Evolutionary conservation across 2,888 invertebrate species (phyloP), one percentile per base, ranked within the genome.

Genomic region (Rhabditoides inermis): DNA sequence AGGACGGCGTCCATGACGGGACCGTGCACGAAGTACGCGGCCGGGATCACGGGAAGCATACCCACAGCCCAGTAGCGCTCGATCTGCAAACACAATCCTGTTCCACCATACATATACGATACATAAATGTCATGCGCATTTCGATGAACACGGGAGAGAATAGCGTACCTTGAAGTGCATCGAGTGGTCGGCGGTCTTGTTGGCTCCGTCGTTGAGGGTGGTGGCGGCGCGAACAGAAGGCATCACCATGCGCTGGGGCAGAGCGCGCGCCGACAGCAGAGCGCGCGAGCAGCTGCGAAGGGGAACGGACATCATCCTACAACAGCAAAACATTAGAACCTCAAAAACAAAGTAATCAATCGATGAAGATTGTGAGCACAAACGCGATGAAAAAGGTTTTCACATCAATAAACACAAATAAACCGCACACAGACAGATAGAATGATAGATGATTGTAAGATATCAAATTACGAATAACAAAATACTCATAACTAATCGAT

Each of bases 31-130:
- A 79, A 75, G 47, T 79, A 73, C 27, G 78, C 75, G 4, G 76
- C 73, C 7, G 80, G 80, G 64, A 80, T 74, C 30, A 79, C 65
- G 2, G 78, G 79, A 28, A 79, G 51, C 75, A 79, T 77, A 37
- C 73, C 75, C 25, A 77, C 69, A 20, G 78, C 76, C 49, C 77
- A 72, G 45, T 73, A 58, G 30, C 79, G 68, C 63, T 80, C 80
- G 27, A 77, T 65, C 69, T 77, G 40, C 32, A 58, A 39, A 35
- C 12, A 15, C 40, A 32, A 41, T 28, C n/a, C n/a, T n/a, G n/a
- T n/a, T n/a, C n/a, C 6, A 46, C 30, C 12, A 36, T 23, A 15
- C 20, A 20, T 23, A 15, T 32, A 30, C 10, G 20, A 40, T 15
- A 37, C 26, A 32, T 26, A 42, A 42, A 42, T 15, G 20, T 4